Evolutionary conservation across 1,140 invertebrate genomes (phyloP).

Genomic region (Lepidurus arcticus): DNA sequence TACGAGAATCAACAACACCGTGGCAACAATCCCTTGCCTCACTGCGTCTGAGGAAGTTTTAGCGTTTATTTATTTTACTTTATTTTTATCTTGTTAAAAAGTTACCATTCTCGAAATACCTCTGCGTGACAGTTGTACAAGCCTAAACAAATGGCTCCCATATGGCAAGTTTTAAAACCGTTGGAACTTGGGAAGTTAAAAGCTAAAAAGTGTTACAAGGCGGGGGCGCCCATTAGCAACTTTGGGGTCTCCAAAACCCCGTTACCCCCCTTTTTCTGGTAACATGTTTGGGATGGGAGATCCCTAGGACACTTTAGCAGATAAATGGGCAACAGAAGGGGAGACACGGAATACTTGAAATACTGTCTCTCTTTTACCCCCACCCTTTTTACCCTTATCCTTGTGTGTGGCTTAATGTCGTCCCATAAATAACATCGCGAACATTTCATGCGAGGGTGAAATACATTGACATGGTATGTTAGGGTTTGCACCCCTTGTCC

Average conservation of each 20-base stretch:
- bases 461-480: background rate
- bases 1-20: no score
- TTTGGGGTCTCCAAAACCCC: background rate
- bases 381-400: background rate
- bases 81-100: background rate
- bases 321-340: constrained; percentile 8
- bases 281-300: background rate
- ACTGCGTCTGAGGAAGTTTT: no score
- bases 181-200: background rate
- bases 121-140: background rate
- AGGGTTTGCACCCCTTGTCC: background rate
- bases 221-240: constrained; percentile 20
- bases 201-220: constrained; percentile 13
- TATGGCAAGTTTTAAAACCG: background rate
- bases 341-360: background rate
- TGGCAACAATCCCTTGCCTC: no score
- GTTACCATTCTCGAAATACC: constrained; percentile 11
- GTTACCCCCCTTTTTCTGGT: background rate
- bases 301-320: constrained; percentile 12
- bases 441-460: constrained; percentile 9
- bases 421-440: background rate
- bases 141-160: constrained; percentile 1
- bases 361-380: background rate
- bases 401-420: background rate
- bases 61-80: background rate